Evolutionary conservation across 2,113 vertebrate species (phyloP).

Genomic region (Pandion haliaetus): DNA sequence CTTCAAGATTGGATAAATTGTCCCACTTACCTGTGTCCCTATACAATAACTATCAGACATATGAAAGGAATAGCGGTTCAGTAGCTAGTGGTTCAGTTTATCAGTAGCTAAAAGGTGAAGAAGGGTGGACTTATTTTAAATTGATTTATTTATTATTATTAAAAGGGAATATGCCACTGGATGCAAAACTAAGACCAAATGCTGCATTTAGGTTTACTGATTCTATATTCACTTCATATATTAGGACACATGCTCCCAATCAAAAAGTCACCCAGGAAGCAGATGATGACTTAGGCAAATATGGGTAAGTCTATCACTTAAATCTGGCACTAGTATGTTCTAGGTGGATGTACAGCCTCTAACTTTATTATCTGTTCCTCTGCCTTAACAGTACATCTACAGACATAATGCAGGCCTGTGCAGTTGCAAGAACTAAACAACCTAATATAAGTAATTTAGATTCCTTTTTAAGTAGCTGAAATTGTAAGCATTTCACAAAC

Average conservation of each 20-base stretch:
- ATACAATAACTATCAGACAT: not conserved
- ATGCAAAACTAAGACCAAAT: not conserved
- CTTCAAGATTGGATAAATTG: accelerated
- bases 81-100: not conserved
- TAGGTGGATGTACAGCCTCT: not conserved
- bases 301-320: not conserved
- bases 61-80: not conserved
- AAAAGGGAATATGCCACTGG: not conserved
- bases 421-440: not conserved
- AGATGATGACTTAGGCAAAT: not conserved
- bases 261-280: not conserved
- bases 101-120: not conserved
- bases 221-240: not conserved
- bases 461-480: not conserved
- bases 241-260: not conserved
- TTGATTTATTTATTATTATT: not conserved
- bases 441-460: not conserved
- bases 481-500: not conserved
- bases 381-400: not conserved
- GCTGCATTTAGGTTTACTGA: not conserved
- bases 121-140: not conserved
- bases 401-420: not conserved
- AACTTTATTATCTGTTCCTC: not conserved
- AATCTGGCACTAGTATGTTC: not conserved
- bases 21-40: accelerated